Evolutionary conservation across 23 tunicate species (phyloP), one percentile per base, ranked within the genome.

Genomic region (Phallusia fumigata): DNA sequence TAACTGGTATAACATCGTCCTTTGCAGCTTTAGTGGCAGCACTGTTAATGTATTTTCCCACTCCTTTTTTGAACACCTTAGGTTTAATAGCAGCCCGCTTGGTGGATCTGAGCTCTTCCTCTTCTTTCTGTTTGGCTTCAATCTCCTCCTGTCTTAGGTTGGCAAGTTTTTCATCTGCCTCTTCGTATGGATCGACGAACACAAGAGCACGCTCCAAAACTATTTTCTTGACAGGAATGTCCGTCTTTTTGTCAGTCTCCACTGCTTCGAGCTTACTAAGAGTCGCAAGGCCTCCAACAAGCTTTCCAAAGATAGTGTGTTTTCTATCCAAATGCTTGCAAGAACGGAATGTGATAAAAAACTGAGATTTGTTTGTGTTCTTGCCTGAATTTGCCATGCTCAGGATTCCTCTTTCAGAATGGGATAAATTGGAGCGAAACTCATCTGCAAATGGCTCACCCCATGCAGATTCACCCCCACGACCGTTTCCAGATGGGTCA

Each of bases 341-440:
- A n/a, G 96, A 91, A 21, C 93, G 93, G 47, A 84, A 91, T 19
- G 99, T 96, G 78, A 96, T 91, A 79, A 96, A 96, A 82, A 94
- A 94, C 79, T 96, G 99, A 22, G 96, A 90, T 64, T 91, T 91
- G 75, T 96, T 96, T 5, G 97, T 83, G 79, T 96, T 80, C 79
- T 82, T 75, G 18, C 99, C 99, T 18, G 99, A 96, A 73, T 96
- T 96, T 15, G 99, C 99, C 99, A 96, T 96, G 79, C 93, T 87
- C 31, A 96, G 76, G 36, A 96, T 79, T 16, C 99, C 99, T 5
- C 99, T 74, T 32, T 95, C 95, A 15, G 88, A 84, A 65, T 96
- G 99, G 16, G 88, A 84, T 30, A 96, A 73, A 74, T 96, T 96
- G 52, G 80, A 86, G 15, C 65, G 40, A 76, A 96, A 96, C 75